phyloP scores from a whole-genome alignment of 1,140 invertebrate species.

The Tetraneura akinire region DNA sequence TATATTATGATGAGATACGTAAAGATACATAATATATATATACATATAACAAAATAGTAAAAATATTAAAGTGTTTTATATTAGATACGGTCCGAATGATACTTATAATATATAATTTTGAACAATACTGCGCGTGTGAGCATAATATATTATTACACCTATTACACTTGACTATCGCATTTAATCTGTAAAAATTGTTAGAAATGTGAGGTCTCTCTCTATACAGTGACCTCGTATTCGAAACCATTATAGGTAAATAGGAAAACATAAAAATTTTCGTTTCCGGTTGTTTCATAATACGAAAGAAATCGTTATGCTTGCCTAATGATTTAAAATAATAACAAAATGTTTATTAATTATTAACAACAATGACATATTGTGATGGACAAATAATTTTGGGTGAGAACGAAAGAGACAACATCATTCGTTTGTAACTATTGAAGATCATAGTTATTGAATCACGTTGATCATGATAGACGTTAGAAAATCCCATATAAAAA shows the following conservation, averaged over 20 bases:
- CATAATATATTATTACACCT: neutral
- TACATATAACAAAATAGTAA: neutral
- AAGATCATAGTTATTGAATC: no score
- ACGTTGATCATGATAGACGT: no score
- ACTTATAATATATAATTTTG: neutral
- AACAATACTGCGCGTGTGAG: no score
- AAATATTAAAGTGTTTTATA: neutral
- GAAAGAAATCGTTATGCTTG: neutral
- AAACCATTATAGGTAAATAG: slow-evolving; percentile 21
- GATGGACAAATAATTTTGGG: no score
- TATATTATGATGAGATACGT: neutral
- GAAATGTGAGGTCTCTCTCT: slow-evolving; percentile 24
- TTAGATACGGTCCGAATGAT: slow-evolving; percentile 18
- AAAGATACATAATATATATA: neutral
- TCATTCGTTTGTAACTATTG: no score
- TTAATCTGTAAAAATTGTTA: slow-evolving; percentile 23
- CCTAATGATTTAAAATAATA: no score
- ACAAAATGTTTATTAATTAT: no score
- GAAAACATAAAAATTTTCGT: neutral
- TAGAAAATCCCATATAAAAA: no score
- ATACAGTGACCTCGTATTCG: neutral
- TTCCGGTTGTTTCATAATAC: slow-evolving; percentile 20
- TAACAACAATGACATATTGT: no score
- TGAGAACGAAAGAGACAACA: no score
- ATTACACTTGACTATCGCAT: neutral